Evolutionary conservation across 2,113 vertebrate genomes (phyloP), one percentile per base, ranked within the genome.

Genomic region (Muscicapa adusta): DNA sequence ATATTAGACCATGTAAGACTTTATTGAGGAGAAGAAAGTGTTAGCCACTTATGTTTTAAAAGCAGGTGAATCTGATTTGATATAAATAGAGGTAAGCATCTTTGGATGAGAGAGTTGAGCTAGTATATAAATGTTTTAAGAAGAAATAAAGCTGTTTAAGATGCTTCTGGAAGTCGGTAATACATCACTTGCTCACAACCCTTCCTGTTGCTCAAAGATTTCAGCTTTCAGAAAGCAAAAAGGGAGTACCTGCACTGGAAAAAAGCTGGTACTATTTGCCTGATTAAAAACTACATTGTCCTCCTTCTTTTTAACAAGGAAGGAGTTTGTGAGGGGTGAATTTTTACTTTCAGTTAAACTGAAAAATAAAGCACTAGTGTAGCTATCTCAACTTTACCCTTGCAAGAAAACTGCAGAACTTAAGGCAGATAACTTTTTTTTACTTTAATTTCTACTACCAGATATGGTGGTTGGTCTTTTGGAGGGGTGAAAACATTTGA

Each of bases 391-490:
- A 14, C 13, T 85, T 74, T 6, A 45, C 8, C 12, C 18, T 34
- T 67, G 47, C 54, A 78, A 79, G 38, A 50, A 84, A 85, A 54
- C 12, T 72, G 65, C 3, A 60, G 83, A 67, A 9, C 13, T 65
- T 61, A n/a, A 78, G 9, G 3, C 14, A 18, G 3, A 26, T 68
- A 74, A 58, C 20, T 61, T 40, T 15, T 61, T 92, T 25, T 88
- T 47, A 8, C 9, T 15, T 14, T 68, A 16, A 88, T 94, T 94
- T 34, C 57, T 77, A 1, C 86, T 79, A 12, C 25, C 38, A 98
- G 98, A 50, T 97, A 97, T 31, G 98, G 98, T 76, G 98, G 98
- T 15, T 98, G 98, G 98, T 97, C 97, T 76, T 97, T 98, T 67
- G 95, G 96, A 94, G 34, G 47, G 12, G 85, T 2, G 14, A 76